phyloP scores from a whole-genome alignment of 2,888 invertebrate genomes.

The Athrips mouffetella region DNA sequence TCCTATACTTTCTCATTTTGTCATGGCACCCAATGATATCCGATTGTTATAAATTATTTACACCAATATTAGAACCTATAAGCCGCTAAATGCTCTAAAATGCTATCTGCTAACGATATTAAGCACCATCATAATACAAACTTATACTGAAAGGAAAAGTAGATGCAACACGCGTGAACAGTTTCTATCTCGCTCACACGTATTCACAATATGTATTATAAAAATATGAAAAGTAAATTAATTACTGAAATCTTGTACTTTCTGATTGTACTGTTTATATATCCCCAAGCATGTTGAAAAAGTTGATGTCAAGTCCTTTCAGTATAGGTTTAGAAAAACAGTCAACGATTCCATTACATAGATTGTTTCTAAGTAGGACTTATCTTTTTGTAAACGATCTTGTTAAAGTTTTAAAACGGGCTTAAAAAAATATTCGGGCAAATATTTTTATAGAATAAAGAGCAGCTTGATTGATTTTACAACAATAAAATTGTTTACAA shows the following conservation, averaged over 20 bases:
- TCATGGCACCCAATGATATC: conserved; percentile 54
- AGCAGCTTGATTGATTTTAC: too few species aligned
- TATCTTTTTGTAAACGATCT: too few species aligned
- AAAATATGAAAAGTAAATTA: too few species aligned
- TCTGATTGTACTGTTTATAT: too few species aligned
- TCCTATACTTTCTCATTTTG: conserved; percentile 23
- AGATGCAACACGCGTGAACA: not conserved
- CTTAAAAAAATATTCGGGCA: too few species aligned
- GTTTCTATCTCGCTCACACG: too few species aligned
- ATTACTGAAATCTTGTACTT: too few species aligned
- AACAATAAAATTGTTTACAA: too few species aligned
- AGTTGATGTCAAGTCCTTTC: not conserved
- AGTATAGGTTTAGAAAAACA: conserved; percentile 2
- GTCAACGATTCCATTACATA: conserved; percentile 4
- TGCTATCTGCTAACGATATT: conserved; percentile 53
- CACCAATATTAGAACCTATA: conserved; percentile 37
- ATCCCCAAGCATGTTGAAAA: too few species aligned
- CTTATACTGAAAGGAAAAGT: conserved; percentile 4
- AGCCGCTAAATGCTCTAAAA: conserved; percentile 72
- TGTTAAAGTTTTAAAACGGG: not conserved
- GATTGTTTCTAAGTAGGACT: too few species aligned
- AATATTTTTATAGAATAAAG: too few species aligned
- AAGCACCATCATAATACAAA: conserved; percentile 53
- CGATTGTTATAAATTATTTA: conserved; percentile 42
- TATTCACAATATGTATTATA: too few species aligned